These are phyloP conservation scores for Lamprologus callipterus DNA, from an alignment of 2,113 vertebrate species.

Conservation along the genomic window DNA sequence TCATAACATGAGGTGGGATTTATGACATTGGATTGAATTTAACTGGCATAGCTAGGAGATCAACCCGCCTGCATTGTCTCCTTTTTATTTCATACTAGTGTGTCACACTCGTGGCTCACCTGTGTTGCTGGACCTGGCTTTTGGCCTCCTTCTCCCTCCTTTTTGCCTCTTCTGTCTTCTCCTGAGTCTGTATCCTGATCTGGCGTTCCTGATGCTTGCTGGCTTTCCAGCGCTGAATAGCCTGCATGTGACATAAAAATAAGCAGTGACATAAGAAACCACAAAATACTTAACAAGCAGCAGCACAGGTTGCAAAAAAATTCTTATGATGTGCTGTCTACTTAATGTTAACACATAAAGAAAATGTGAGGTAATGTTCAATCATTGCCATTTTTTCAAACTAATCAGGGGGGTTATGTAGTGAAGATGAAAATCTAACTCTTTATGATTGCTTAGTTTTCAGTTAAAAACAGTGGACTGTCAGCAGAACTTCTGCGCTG, in stretches of 20 bases:
- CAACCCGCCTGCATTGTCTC: not conserved
- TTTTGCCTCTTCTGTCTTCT: conserved; percentile 53
- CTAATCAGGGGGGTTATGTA: not conserved
- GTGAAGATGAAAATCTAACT: not conserved
- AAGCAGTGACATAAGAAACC: not conserved
- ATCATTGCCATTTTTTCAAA: not conserved
- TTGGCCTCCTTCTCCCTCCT: conserved; percentile 20
- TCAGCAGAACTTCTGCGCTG: not conserved
- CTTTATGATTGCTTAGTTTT: not conserved
- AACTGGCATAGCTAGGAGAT: not conserved
- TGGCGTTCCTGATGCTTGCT: conserved; percentile 70
- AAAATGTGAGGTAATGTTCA: not conserved
- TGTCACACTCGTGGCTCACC: not conserved
- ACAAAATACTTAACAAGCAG: not conserved
- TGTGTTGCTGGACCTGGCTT: conserved; percentile 62
- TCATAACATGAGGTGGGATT: not conserved
- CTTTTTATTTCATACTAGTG: not conserved
- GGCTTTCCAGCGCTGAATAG: conserved; percentile 83
- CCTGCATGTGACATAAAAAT: conserved; percentile 55
- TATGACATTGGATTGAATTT: not conserved
- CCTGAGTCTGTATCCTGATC: conserved; percentile 64
- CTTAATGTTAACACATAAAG: not conserved
- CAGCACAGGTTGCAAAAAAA: not conserved
- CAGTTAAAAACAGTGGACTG: not conserved
- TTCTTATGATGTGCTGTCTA: not conserved